Base-by-base conservation (phyloP, 2,797 vertebrate species). In the Channa striata region DNA sequence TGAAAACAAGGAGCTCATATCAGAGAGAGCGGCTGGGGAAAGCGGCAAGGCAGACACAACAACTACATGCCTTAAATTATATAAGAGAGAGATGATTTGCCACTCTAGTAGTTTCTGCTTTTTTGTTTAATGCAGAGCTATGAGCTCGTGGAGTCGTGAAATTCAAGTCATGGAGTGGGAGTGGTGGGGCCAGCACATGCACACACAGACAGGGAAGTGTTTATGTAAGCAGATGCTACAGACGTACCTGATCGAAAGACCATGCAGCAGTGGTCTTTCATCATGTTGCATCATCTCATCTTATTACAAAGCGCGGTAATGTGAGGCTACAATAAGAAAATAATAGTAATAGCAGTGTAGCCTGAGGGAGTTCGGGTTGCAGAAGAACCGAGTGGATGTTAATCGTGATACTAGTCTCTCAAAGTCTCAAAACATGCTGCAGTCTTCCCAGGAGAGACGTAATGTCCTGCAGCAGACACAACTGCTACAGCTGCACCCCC, bases 281-380 rank as follows among this genome's bases (percentile, higher is more conserved):
- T 89, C 84, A 85, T 60, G 46, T 92, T 90, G 84, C 89, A 89
- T 91, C 89, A 90, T 90, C 73, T 79, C 46, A 49, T 75, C 78
- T 86, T 81, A 73, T 85, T 80, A 83, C 84, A 74, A 59, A 73
- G 63, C 53, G 43, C 11, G 34, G 78, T 81, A 83, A 88, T 57
- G 43, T 48, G 73, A 80, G 59, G 74, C 60, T 37, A 46, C 23
- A 3, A 75, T 57, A 54, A 59, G 71, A 78, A 79, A 81, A 80
- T 81, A 80, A 87, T 56, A 78, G 79, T 69, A 69, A 68, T 69
- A 81, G 77, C 82, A 85, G 80, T 59, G 44, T 4, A 42, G 49
- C 75, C 67, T 30, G 40, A 30, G 73, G 78, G 75, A 83, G 63
- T 57, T 56, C 14, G 81, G 81, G 82, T 84, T 71, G 78, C 46